Evolutionary conservation across 2,113 vertebrate genomes (phyloP).

Genomic region (Stomatorhinus ivindoensis): DNA sequence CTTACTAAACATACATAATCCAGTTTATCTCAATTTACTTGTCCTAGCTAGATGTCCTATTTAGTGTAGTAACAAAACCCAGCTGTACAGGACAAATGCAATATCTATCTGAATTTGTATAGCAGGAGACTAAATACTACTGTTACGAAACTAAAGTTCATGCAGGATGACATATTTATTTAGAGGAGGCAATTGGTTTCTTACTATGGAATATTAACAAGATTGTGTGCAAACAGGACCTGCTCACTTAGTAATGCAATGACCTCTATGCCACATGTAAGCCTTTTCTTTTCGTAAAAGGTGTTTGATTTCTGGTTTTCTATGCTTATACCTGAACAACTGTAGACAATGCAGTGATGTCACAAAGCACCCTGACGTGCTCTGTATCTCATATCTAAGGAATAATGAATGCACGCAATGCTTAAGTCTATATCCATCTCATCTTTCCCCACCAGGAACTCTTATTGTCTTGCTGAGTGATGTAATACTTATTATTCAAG

Average conservation of each 20-base stretch:
- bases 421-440: background rate
- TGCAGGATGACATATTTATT: constrained; percentile 8
- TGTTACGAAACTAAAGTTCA: constrained; percentile 28
- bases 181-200: constrained; percentile 10
- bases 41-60: background rate
- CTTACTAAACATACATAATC: background rate
- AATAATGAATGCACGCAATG: background rate
- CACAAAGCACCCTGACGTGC: background rate
- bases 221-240: constrained; percentile 40
- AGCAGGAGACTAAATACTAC: background rate
- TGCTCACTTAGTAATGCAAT: background rate
- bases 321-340: constrained; percentile 26
- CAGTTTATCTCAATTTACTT: background rate
- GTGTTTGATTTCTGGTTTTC: constrained; percentile 54
- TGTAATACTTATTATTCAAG: background rate
- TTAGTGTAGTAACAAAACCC: background rate
- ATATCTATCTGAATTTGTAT: background rate
- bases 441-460: background rate
- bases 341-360: background rate
- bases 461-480: background rate
- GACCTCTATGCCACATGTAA: constrained; percentile 52
- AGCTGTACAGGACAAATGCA: background rate
- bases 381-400: background rate
- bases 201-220: constrained; percentile 43
- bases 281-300: constrained; percentile 57